These are phyloP conservation scores for Cladopsammia gracilis DNA, from an alignment of 64 coral and sea anemone genomes.

Conservation along the genomic window DNA sequence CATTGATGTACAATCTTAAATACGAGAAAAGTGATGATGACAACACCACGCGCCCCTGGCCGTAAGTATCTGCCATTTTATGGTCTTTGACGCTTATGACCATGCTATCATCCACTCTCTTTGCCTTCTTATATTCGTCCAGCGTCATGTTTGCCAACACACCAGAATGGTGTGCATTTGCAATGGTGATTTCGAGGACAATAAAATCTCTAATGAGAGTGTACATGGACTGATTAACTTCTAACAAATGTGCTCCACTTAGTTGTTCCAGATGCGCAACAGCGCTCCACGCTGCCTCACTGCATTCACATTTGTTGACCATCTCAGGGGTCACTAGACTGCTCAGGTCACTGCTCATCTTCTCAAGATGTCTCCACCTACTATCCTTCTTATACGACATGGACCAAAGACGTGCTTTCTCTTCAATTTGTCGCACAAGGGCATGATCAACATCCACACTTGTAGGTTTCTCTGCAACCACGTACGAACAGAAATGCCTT, in stretches of 20 bases:
- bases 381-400: constrained; percentile 64
- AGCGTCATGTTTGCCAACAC: constrained; percentile 78
- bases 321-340: constrained; percentile 53
- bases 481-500: constrained; percentile 65
- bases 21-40: constrained; percentile 5
- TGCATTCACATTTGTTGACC: constrained; percentile 57
- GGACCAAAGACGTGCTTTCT: constrained; percentile 56
- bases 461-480: constrained; percentile 43
- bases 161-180: constrained; percentile 69
- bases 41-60: constrained; percentile 40
- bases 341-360: constrained; percentile 43
- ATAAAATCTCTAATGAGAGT: constrained; percentile 74
- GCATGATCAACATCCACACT: constrained; percentile 31
- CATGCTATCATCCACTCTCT: constrained; percentile 35
- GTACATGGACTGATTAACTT: constrained; percentile 57
- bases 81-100: constrained; percentile 60
- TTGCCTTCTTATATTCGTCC: constrained; percentile 42
- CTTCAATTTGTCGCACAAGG: not conserved
- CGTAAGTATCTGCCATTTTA: constrained; percentile 51
- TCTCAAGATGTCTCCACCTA: constrained; percentile 38
- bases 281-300: constrained; percentile 47
- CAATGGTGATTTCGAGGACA: constrained; percentile 62
- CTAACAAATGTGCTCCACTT: constrained; percentile 16
- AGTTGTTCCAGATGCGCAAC: constrained; percentile 57
- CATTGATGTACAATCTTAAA: constrained; percentile 3